phyloP scores from a whole-genome alignment of 2,888 invertebrate genomes.

The Cactoblastis cactorum region DNA sequence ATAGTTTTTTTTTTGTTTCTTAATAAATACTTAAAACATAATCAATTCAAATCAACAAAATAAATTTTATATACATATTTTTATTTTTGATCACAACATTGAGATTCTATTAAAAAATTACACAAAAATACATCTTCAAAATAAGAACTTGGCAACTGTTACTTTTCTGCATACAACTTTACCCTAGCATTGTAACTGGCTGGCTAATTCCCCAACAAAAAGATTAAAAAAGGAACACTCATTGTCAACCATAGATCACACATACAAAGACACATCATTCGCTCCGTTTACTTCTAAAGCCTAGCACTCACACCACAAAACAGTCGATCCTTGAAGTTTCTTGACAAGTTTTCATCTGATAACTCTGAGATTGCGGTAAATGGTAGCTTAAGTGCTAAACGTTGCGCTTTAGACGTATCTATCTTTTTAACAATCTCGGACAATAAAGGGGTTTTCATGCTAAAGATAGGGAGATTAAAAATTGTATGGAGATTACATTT shows the following conservation, averaged over 20 bases:
- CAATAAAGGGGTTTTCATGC: constrained; percentile 10
- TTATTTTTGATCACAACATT: too few species aligned
- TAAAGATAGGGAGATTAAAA: neutral
- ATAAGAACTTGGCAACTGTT: neutral
- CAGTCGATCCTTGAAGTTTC: constrained; percentile 36
- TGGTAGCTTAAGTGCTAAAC: constrained; percentile 45
- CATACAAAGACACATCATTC: constrained; percentile 13
- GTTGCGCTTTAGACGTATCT: constrained; percentile 35
- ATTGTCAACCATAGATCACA: constrained; percentile 17
- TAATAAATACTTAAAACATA: too few species aligned
- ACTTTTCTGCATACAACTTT: neutral
- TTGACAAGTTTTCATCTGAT: constrained; percentile 71
- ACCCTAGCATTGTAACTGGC: neutral
- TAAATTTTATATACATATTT: too few species aligned
- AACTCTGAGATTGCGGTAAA: constrained; percentile 44
- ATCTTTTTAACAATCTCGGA: constrained; percentile 32
- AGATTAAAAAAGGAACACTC: neutral
- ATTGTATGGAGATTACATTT: neutral
- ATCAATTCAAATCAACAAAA: too few species aligned
- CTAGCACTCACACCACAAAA: constrained; percentile 22
- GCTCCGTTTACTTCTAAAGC: constrained; percentile 24
- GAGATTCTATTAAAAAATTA: too few species aligned
- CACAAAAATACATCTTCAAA: too few species aligned
- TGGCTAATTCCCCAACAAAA: neutral
- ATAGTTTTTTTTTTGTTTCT: too few species aligned